phyloP scores from a whole-genome alignment of 2,888 invertebrate genomes.

The Cryptus armator region DNA sequence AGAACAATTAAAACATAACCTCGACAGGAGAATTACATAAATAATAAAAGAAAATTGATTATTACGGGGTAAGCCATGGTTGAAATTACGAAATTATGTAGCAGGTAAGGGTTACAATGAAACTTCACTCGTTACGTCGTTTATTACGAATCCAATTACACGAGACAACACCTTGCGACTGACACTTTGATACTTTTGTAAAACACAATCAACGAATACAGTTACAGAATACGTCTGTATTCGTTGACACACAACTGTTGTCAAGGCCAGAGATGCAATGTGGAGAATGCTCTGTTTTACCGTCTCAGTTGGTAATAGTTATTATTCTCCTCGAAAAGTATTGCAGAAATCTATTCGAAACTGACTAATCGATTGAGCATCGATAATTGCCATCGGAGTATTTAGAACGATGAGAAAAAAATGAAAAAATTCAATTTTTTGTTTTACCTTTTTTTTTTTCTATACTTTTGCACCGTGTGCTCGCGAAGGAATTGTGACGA shows the following conservation, averaged over 20 bases:
- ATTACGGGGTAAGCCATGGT: slow-evolving; percentile 66
- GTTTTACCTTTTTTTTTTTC: too few species aligned
- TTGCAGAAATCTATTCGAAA: too few species aligned
- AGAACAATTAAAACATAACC: slow-evolving; percentile 53
- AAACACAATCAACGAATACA: neutral
- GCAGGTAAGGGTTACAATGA: neutral
- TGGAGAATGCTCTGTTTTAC: neutral
- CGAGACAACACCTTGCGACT: slow-evolving; percentile 43
- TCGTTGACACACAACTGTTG: slow-evolving; percentile 45
- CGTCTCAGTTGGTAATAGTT: neutral
- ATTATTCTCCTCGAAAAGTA: too few species aligned
- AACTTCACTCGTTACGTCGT: slow-evolving; percentile 42
- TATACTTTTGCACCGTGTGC: too few species aligned
- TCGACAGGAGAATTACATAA: neutral
- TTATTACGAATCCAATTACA: slow-evolving; percentile 37
- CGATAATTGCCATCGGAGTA: too few species aligned
- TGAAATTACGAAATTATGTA: slow-evolving; percentile 13
- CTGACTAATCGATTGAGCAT: too few species aligned
- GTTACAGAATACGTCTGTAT: neutral
- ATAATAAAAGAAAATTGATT: slow-evolving; percentile 3
- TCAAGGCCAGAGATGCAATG: slow-evolving; percentile 43
- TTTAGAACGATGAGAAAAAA: too few species aligned
- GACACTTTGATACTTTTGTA: slow-evolving; percentile 7
- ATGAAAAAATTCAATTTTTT: too few species aligned
- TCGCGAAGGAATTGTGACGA: too few species aligned